Conservation (phyloP, 2,113 vertebrate species). For the Pseudorasbora parva region DNA sequence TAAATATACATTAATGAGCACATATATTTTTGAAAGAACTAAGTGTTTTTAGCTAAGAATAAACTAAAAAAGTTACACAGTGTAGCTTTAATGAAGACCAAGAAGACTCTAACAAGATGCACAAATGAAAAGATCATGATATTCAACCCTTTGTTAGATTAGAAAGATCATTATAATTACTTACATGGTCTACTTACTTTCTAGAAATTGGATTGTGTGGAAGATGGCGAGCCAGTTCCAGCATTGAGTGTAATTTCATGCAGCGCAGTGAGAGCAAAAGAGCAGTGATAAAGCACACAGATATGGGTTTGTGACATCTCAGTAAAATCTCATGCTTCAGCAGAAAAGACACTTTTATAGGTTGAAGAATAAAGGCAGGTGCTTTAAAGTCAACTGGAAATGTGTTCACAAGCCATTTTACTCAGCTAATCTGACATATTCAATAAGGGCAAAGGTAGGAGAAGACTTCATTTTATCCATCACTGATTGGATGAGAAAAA, state of each 20-base stretch:
- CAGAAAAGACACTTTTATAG: slow-evolving; percentile 22
- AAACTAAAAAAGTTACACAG: no score
- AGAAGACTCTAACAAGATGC: not conserved
- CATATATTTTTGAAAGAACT: no score
- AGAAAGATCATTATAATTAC: slow-evolving; percentile 45
- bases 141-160: slow-evolving; percentile 36
- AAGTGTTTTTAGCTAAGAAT: no score
- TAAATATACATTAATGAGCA: no score
- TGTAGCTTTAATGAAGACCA: not conserved
- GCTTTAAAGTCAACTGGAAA: not conserved
- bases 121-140: slow-evolving; percentile 25
- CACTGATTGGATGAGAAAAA: not conserved
- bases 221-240: slow-evolving; percentile 46
- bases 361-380: not conserved
- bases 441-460: not conserved
- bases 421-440: slow-evolving; percentile 15
- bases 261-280: slow-evolving; percentile 26
- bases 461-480: not conserved
- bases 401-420: slow-evolving; percentile 16
- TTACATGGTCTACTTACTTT: slow-evolving; percentile 55
- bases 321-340: not conserved
- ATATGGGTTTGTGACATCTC: slow-evolving; percentile 2
- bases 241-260: slow-evolving; percentile 26
- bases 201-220: slow-evolving; percentile 50
- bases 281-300: slow-evolving; percentile 30